Evolutionary conservation across 2,113 vertebrate species (phyloP), one percentile per base, ranked within the genome.

Genomic region (Dendrocopos noguchii): DNA sequence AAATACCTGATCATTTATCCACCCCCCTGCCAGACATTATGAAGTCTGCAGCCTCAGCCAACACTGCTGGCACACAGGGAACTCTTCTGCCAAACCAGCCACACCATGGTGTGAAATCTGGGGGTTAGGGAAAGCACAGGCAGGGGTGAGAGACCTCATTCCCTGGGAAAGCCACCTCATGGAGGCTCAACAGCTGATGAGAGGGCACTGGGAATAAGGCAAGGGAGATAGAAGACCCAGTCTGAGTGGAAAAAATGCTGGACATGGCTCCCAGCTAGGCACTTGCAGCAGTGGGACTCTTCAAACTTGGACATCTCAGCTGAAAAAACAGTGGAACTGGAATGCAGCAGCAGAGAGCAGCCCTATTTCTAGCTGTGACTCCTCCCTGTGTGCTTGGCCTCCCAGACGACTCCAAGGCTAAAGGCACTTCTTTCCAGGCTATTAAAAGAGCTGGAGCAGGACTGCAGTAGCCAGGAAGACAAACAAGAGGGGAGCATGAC

Each of bases 401-500:
- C 75, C 75, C 83, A 79, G 75, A 56, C 27, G 0, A 70, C 79
- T 92, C 88, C 34, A 52, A 82, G 91, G 87, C 68, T 82, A 77
- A 56, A 71, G 57, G 94, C 94, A 84, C 79, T 95, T 81, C 87
- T 95, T 87, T 71, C 34, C 0, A 3, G 74, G 46, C 81, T 95
- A 92, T 93, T 95, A 94, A 96, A 93, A 96, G 91, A 79, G 78
- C 89, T 84, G 81, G 87, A 93, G 65, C 31, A 19, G 56, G 84
- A 77, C 71, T 77, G 91, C 78, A 82, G 73, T n/a, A 73, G 71
- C 71, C 0, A 3, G 64, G 59, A 87, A 87, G 42, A 82, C 84
- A 93, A 94, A 96, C 80, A 86, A 81, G 73, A 70, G 56, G 31
- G 63, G 36, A 90, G 42, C 1, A 1, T n/a, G 71, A 39, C 39